These are phyloP conservation scores for Lacerta bilineata DNA, from an alignment of 2,797 vertebrate genomes.

Conservation along the genomic window DNA sequence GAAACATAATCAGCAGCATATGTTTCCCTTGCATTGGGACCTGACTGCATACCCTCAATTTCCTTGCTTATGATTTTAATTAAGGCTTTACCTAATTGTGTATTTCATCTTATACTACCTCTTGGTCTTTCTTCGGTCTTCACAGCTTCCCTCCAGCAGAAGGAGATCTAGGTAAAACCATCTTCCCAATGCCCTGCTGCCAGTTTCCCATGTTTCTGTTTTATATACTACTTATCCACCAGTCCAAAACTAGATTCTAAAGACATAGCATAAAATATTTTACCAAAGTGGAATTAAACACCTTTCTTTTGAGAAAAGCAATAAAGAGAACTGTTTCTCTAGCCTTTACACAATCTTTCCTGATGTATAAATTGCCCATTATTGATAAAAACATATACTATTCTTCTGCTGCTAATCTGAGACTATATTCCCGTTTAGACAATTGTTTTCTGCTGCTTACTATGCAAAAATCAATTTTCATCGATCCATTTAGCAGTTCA, in stretches of 20 bases:
- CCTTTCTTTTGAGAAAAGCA: constrained; percentile 54
- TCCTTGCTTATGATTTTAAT: background rate
- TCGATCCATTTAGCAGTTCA: constrained; percentile 59
- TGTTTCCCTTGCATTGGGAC: background rate
- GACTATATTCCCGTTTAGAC: constrained; percentile 66
- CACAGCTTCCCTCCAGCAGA: background rate
- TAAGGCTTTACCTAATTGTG: background rate
- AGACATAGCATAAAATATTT: constrained; percentile 18
- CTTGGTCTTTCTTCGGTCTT: background rate
- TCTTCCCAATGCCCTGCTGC: background rate
- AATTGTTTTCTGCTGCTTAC: constrained; percentile 68
- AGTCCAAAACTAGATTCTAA: constrained; percentile 64
- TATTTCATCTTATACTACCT: background rate
- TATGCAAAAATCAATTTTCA: constrained; percentile 72
- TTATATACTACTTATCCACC: constrained; percentile 60
- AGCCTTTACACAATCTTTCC: constrained; percentile 47
- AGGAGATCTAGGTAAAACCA: background rate
- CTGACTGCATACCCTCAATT: background rate
- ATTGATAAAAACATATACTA: constrained; percentile 64
- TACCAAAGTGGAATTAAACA: constrained; percentile 59
- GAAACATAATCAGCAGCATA: background rate
- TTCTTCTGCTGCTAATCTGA: constrained; percentile 62
- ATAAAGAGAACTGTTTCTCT: constrained; percentile 34
- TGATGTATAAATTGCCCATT: constrained; percentile 61
- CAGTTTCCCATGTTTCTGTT: background rate